Conservation (phyloP, 2,888 invertebrate genomes). For the Pristionchus exspectatus region DNA sequence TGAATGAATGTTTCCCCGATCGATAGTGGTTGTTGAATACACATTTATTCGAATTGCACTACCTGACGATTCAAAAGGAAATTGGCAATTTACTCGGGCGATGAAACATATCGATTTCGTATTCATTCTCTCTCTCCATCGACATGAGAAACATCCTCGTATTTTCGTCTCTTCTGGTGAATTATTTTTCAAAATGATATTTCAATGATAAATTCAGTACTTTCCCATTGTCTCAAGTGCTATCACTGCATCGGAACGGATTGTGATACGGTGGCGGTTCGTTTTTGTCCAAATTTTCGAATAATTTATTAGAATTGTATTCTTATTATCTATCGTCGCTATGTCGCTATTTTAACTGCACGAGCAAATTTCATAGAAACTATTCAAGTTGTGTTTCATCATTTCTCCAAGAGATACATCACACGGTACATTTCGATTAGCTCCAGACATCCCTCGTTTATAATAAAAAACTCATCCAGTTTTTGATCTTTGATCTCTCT, state of each 20-base stretch:
- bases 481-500: not conserved
- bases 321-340: no score
- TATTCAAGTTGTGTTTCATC: not conserved
- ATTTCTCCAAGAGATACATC: not conserved
- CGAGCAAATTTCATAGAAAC: not conserved
- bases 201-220: not conserved
- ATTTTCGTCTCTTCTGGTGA: not conserved
- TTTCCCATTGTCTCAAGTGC: not conserved
- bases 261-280: not conserved
- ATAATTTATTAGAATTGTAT: not conserved
- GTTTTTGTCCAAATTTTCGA: not conserved
- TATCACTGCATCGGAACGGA: constrained; percentile 31
- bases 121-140: not conserved
- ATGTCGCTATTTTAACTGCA: not conserved
- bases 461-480: no score
- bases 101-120: not conserved
- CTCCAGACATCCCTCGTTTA: no score
- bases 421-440: not conserved
- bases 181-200: not conserved
- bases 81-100: not conserved
- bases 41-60: not conserved
- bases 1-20: constrained; percentile 1
- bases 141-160: not conserved
- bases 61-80: not conserved
- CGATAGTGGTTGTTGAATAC: not conserved